Evolutionary conservation across 2,113 vertebrate species (phyloP).

Genomic region (Azemiops feae): DNA sequence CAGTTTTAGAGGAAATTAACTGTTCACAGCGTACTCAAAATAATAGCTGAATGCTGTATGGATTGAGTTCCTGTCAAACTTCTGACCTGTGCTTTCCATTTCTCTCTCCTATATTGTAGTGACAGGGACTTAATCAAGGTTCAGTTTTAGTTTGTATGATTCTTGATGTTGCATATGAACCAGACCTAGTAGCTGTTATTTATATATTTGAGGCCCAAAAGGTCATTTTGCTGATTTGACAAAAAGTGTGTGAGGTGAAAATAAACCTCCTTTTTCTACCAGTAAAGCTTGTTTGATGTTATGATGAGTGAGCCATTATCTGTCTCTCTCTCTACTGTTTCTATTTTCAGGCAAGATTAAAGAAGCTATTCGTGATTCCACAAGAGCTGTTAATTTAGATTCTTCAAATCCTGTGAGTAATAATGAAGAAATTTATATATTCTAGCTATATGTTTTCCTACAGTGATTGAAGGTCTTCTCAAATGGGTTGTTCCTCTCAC

Average conservation of each 20-base stretch:
- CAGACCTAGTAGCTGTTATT: background rate
- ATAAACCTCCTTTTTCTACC: background rate
- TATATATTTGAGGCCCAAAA: background rate
- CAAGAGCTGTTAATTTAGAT: conserved; percentile 27
- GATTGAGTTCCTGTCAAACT: background rate
- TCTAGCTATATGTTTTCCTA: background rate
- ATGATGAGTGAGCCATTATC: background rate
- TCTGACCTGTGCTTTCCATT: background rate
- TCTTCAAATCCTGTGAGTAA: conserved; percentile 35
- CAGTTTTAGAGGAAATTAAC: conserved; percentile 12
- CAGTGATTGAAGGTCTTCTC: background rate
- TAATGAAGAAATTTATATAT: background rate
- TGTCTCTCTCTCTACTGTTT: background rate
- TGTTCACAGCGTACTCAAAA: background rate
- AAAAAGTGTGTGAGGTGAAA: background rate
- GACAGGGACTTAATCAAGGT: background rate
- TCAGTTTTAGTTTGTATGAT: background rate
- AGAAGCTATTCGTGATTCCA: conserved; percentile 40
- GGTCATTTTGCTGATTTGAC: background rate
- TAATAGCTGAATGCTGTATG: background rate
- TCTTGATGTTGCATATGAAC: background rate
- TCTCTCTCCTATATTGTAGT: background rate
- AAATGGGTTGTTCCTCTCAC: background rate
- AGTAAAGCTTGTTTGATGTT: background rate
- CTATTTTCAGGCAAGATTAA: conserved; percentile 22